phyloP scores from a whole-genome alignment of 2,797 vertebrate genomes.

The Paguma larvata region DNA sequence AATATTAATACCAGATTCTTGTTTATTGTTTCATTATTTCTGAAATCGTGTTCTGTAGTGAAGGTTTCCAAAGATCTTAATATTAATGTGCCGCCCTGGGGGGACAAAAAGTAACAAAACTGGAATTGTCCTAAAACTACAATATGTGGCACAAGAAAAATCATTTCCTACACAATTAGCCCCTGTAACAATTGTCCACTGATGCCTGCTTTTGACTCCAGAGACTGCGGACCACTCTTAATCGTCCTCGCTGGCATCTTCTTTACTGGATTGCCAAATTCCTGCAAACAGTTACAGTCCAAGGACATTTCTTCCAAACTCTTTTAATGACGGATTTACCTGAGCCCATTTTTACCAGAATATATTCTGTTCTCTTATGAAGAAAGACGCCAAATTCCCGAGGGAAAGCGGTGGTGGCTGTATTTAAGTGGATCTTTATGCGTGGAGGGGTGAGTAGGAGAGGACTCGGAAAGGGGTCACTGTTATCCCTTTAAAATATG shows the following conservation, averaged over 20 bases:
- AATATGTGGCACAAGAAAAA: not conserved
- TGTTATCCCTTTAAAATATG: not conserved
- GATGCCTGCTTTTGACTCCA: not conserved
- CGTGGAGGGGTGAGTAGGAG: too few relatives aligned
- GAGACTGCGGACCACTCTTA: accelerated
- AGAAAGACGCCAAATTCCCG: not conserved
- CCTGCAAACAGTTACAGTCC: not conserved
- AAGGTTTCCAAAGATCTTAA: constrained; percentile 66
- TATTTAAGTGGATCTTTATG: not conserved
- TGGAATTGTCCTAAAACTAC: not conserved
- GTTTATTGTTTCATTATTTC: constrained; percentile 74
- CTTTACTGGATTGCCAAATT: not conserved
- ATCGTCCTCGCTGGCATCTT: too few relatives aligned
- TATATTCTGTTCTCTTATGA: not conserved
- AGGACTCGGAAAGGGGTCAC: not conserved
- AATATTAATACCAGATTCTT: constrained; percentile 75
- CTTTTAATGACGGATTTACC: not conserved
- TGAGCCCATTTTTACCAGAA: not conserved
- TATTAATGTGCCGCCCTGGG: not conserved
- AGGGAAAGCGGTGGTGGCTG: not conserved
- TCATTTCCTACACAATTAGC: not conserved
- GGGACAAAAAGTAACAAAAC: not conserved
- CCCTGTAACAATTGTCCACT: not conserved
- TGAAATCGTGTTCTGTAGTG: constrained; percentile 49
- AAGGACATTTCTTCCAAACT: not conserved